Conservation (phyloP, 2,888 invertebrate species). For the Cynaeus angustus region DNA sequence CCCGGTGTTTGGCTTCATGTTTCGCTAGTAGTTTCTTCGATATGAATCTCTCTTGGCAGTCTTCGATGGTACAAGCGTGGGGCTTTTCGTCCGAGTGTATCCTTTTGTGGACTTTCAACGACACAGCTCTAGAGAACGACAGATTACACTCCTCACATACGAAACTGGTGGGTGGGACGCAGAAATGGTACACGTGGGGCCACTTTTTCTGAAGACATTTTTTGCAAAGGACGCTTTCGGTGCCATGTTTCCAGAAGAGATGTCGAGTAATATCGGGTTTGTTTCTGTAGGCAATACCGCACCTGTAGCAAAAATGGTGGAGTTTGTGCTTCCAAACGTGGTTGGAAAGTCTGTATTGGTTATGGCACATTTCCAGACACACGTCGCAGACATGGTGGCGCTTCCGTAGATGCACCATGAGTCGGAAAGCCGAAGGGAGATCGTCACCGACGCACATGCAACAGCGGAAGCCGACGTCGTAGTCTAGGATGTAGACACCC, state of each 20-base stretch:
- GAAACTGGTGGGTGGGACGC: slow-evolving; percentile 86
- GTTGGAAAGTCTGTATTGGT: slow-evolving; percentile 86
- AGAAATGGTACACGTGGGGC: slow-evolving; percentile 94
- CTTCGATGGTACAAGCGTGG: slow-evolving; percentile 81
- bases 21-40: slow-evolving; percentile 85
- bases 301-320: slow-evolving; percentile 89
- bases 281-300: slow-evolving; percentile 90
- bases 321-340: slow-evolving; percentile 95
- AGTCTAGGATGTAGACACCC: slow-evolving; percentile 79
- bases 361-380: slow-evolving; percentile 87
- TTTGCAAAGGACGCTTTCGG: slow-evolving; percentile 89
- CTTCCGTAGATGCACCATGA: slow-evolving; percentile 91
- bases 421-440: slow-evolving; percentile 88
- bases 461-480: slow-evolving; percentile 85
- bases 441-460: slow-evolving; percentile 85
- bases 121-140: slow-evolving; percentile 84
- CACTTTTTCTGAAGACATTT: slow-evolving; percentile 91
- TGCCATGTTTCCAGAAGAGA: slow-evolving; percentile 94
- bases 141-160: slow-evolving; percentile 87
- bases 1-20: slow-evolving; percentile 79
- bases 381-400: slow-evolving; percentile 91
- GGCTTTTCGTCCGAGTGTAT: slow-evolving; percentile 81
- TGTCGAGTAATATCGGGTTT: slow-evolving; percentile 92
- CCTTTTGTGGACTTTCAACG: slow-evolving; percentile 88
- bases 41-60: slow-evolving; percentile 85